A percentile compares a stretch with the other conserved stretches of the same genome.
Evolutionary conservation across 2,797 vertebrate species (phyloP).

Genomic region (Pteronotus mesoamericanus): DNA sequence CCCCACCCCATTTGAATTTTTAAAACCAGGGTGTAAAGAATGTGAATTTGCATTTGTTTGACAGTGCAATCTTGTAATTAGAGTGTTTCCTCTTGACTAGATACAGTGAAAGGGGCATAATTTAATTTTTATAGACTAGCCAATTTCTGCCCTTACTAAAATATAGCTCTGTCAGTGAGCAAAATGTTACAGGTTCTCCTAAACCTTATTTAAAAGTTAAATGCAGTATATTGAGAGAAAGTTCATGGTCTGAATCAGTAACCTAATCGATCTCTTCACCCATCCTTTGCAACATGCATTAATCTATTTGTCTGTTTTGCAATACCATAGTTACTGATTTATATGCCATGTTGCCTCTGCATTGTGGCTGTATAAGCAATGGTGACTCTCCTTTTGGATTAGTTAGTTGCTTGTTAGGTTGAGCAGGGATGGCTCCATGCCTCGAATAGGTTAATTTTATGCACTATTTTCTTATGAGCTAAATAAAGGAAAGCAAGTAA

Average conservation of each 20-base stretch:
- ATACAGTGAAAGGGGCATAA: conserved; percentile 77
- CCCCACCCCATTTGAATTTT: conserved; percentile 70
- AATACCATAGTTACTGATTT: conserved; percentile 39
- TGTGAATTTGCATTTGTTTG: conserved; percentile 80
- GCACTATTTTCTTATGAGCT: neutral
- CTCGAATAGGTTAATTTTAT: neutral
- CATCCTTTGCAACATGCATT: conserved; percentile 60
- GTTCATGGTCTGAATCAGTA: conserved; percentile 62
- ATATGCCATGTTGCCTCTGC: conserved; percentile 18
- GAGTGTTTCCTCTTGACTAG: conserved; percentile 79
- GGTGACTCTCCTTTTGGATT: neutral
- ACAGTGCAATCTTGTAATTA: conserved; percentile 80
- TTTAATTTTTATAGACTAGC: conserved; percentile 81
- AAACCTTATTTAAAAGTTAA: conserved; percentile 75
- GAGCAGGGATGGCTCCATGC: neutral
- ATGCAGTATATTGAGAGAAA: conserved; percentile 59
- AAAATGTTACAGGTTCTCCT: conserved; percentile 70
- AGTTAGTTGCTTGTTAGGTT: conserved; percentile 19
- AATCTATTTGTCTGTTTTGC: conserved; percentile 59
- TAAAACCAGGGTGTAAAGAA: conserved; percentile 77
- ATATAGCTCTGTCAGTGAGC: conserved; percentile 71
- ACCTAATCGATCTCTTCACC: conserved; percentile 50
- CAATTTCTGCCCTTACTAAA: conserved; percentile 77
- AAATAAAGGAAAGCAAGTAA: neutral
- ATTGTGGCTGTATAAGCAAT: conserved; percentile 26